Percentiles rank a stretch among this genome's conserved stretches.
phyloP scores from a whole-genome alignment of 1,140 invertebrate species.

The Lucilia cuprina region DNA sequence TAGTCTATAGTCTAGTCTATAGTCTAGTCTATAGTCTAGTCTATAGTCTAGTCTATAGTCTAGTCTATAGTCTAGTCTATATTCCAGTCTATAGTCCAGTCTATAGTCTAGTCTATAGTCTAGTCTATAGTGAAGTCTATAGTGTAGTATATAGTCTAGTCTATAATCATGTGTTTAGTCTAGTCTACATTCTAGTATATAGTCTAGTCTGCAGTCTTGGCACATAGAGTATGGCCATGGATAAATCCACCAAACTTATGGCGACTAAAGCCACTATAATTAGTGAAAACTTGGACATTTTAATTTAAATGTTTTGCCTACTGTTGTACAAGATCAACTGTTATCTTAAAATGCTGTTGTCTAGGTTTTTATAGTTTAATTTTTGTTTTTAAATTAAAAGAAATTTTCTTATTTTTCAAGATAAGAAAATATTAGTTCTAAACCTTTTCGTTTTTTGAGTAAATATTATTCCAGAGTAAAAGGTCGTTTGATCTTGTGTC shows the following conservation, averaged over 20 bases:
- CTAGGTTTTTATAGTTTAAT: not conserved
- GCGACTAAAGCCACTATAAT: not conserved
- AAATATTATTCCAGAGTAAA: not conserved
- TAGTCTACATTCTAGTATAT: too few relatives aligned
- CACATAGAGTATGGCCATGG: not conserved
- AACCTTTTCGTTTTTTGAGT: not conserved
- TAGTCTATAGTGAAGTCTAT: too few relatives aligned
- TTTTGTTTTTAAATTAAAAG: not conserved
- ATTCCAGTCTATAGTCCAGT: too few relatives aligned
- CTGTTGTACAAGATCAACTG: not conserved
- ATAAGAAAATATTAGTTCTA: not conserved
- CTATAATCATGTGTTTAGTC: too few relatives aligned
- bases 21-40: too few relatives aligned
- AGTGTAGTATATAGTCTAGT: too few relatives aligned
- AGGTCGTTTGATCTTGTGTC: not conserved
- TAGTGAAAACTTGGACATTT: not conserved
- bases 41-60: too few relatives aligned
- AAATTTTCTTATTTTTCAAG: not conserved
- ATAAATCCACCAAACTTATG: not conserved
- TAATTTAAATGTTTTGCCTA: not conserved
- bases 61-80: too few relatives aligned
- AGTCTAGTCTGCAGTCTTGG: too few relatives aligned
- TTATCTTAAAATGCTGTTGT: not conserved
- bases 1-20: too few relatives aligned
- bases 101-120: too few relatives aligned